Base-by-base conservation (phyloP, 1,140 invertebrate genomes). In the Halyomorpha halys region DNA sequence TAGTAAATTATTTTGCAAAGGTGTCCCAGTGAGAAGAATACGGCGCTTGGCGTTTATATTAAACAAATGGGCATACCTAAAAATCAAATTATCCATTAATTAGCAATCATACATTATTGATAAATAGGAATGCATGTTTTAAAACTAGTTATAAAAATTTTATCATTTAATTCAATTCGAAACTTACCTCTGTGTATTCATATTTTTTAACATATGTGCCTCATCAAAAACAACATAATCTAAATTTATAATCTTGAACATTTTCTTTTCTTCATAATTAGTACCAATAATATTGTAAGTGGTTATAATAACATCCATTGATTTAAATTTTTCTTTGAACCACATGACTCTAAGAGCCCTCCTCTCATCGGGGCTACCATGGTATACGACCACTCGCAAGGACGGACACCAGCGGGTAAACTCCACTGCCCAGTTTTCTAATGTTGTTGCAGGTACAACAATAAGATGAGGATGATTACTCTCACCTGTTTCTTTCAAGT, bases 161-260 rank as follows among this genome's bases (percentile, higher is more conserved):
- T 39, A 39, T 13, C 11, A 39, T 11, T 13, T 39, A 1, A 39
- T 39, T 11, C 34, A 6, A 39, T 39, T 39, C 13, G 11, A 11
- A 11, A 56, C 23, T 25, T 56, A 56, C 27, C 94, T 79, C 66
- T 87, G 82, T 6, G 93, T 93, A 44, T 86, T 85, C 91, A 97
- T 97, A 74, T 97, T 98, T 75, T 98, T 97, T 9, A 98, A 76
- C 91, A 97, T 95, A 71, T 98, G 95, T 0, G 93, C 95, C 75
- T 98, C 95, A 75, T 98, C 95, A 74, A 97, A 97, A 27, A 98
- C 81, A 0, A 95, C 89, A 73, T 97, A 97, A 71, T 95, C 84
- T 72, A 97, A 86, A 18, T 83, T 81, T 59, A 93, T 84, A 39
- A 92, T 86, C 60, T 91, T 86, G 74, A 97, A 97, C 75, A 98